phyloP scores from a whole-genome alignment of 2,113 vertebrate genomes.

The Suncus etruscus region DNA sequence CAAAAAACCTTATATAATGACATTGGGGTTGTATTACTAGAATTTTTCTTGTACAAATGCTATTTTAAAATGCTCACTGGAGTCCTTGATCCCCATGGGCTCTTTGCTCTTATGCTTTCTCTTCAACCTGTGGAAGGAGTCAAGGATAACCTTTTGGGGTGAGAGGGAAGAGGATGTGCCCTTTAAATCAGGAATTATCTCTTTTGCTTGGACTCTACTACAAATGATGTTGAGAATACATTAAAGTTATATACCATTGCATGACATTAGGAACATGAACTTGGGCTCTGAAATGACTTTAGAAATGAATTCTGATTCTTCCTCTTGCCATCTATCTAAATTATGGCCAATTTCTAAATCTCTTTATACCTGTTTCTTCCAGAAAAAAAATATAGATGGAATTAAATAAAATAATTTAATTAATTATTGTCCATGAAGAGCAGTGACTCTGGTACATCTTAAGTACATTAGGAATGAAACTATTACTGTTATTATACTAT shows the following conservation, averaged over 20 bases:
- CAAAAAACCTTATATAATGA: conserved; percentile 71
- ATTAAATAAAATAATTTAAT: not conserved
- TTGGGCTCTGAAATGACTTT: not conserved
- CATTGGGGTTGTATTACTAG: conserved; percentile 57
- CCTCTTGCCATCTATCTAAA: not conserved
- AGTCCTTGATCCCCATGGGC: conserved; percentile 32
- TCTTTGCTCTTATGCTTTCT: conserved; percentile 47
- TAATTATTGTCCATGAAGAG: not conserved
- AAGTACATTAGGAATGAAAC: not conserved
- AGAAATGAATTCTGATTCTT: not conserved
- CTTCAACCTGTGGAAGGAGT: not conserved
- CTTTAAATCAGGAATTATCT: conserved; percentile 27
- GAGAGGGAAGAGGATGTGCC: not conserved
- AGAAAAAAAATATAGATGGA: not conserved
- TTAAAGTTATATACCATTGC: not conserved
- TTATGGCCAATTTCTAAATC: not conserved
- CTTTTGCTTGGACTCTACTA: conserved; percentile 44
- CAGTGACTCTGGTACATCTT: not conserved
- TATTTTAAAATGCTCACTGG: conserved; percentile 56
- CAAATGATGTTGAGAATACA: not conserved
- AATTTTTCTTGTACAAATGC: conserved; percentile 65
- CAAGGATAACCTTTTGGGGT: not conserved
- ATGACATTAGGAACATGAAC: not conserved
- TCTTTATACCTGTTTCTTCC: conserved; percentile 22
- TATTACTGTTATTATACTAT: not conserved